These are phyloP conservation scores for Temnothorax unifasciatus DNA, from an alignment of 2,888 invertebrate species.

Conservation along the genomic window DNA sequence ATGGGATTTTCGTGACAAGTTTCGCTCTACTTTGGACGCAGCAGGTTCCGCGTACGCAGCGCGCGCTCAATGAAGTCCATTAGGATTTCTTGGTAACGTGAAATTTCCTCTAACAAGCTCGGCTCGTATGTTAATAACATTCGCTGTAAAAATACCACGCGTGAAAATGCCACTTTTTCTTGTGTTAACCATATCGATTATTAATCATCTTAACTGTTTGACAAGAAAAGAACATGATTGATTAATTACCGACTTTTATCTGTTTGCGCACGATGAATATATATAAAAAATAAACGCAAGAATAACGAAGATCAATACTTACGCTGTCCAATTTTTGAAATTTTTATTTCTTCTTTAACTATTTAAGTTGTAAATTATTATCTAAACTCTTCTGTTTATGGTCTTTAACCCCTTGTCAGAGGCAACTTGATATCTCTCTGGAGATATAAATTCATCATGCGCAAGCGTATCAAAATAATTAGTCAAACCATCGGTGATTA, in stretches of 20 bases:
- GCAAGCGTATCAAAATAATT: neutral
- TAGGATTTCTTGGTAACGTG: neutral
- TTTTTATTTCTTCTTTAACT: no score
- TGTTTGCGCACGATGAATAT: no score
- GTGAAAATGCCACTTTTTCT: neutral
- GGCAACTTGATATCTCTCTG: no score
- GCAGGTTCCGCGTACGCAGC: constrained; percentile 10
- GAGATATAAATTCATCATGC: neutral
- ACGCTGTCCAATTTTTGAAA: no score
- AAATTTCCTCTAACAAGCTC: neutral
- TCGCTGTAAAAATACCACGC: neutral
- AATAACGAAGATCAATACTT: no score
- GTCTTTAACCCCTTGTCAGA: no score
- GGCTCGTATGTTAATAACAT: neutral
- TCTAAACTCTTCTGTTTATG: no score
- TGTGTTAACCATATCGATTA: neutral
- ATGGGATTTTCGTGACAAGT: constrained; percentile 77
- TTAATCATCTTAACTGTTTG: neutral
- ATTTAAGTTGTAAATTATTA: no score
- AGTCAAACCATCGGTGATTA: neutral
- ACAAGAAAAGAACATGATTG: neutral
- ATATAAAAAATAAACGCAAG: no score
- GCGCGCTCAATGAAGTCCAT: neutral
- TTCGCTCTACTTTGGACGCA: neutral
- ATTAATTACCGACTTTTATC: neutral